phyloP scores from a whole-genome alignment of 2,797 vertebrate genomes.

The Sardinella longiceps region DNA sequence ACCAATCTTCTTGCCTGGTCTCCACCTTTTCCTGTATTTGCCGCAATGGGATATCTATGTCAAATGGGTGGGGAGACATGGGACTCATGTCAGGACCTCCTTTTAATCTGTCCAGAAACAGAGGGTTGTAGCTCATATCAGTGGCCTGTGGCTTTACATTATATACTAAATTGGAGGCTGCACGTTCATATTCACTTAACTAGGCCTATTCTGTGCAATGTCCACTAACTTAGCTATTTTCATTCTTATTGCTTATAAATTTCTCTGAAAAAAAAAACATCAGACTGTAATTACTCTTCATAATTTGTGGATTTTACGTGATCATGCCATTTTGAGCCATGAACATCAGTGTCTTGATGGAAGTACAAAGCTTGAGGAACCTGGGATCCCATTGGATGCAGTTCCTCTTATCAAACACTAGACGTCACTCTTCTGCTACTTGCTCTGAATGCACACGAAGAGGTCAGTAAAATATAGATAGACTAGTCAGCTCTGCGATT shows the following conservation, averaged over 20 bases:
- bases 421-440: slow-evolving; percentile 2
- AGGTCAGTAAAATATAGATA: not conserved
- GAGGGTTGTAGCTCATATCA: not conserved
- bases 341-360: not conserved
- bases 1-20: not conserved
- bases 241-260: not conserved
- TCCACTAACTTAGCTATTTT: not conserved
- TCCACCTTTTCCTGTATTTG: slow-evolving; percentile 22
- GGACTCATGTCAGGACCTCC: slow-evolving; percentile 1
- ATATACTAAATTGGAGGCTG: not conserved
- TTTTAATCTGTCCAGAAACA: slow-evolving; percentile 16
- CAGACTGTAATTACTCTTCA: not conserved
- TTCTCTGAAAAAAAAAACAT: not conserved
- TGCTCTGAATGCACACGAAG: not conserved
- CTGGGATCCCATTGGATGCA: not conserved
- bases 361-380: not conserved
- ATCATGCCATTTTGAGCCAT: not conserved
- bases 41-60: slow-evolving; percentile 15
- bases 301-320: too few species aligned
- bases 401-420: not conserved
- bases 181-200: not conserved
- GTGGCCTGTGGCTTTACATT: not conserved
- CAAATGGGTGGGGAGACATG: slow-evolving; percentile 8
- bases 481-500: not conserved
- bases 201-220: not conserved